A percentile compares a stretch with the other conserved stretches of the same genome.
Evolutionary conservation across 2,113 vertebrate species (phyloP).

Genomic region (Silurus asotus): DNA sequence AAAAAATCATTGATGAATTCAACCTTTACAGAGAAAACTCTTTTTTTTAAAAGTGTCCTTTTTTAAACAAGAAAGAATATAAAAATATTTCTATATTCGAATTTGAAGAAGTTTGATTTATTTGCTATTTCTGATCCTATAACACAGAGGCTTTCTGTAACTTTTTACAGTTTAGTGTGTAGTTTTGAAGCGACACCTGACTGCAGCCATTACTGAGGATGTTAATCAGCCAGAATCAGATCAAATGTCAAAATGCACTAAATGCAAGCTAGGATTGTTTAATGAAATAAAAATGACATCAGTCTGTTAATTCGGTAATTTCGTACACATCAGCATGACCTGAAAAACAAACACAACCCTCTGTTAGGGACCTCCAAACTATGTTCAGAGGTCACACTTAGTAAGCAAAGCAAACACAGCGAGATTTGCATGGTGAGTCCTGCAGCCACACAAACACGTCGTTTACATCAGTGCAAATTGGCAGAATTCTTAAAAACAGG

Average conservation of each 20-base stretch:
- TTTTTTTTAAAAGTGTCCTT: not conserved
- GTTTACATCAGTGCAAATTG: slow-evolving; percentile 30
- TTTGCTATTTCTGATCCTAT: not conserved
- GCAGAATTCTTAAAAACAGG: slow-evolving; percentile 28
- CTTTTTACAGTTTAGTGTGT: not conserved
- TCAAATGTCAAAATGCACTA: not conserved
- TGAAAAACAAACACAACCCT: not conserved
- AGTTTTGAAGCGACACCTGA: not conserved
- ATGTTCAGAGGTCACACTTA: slow-evolving; percentile 24
- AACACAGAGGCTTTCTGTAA: not conserved
- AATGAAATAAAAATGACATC: not conserved
- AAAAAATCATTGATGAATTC: no score
- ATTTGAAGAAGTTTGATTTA: not conserved
- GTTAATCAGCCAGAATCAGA: not conserved
- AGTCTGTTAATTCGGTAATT: not conserved
- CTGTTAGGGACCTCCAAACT: not conserved
- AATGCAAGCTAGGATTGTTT: not conserved
- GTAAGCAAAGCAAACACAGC: slow-evolving; percentile 37
- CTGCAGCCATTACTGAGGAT: not conserved
- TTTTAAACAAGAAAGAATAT: not conserved
- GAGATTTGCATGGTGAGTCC: slow-evolving; percentile 35
- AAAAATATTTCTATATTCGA: not conserved
- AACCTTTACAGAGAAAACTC: not conserved
- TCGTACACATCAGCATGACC: not conserved
- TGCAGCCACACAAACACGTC: slow-evolving; percentile 20